phyloP scores from a whole-genome alignment of 2,888 invertebrate species.

The Aradus depressus region DNA sequence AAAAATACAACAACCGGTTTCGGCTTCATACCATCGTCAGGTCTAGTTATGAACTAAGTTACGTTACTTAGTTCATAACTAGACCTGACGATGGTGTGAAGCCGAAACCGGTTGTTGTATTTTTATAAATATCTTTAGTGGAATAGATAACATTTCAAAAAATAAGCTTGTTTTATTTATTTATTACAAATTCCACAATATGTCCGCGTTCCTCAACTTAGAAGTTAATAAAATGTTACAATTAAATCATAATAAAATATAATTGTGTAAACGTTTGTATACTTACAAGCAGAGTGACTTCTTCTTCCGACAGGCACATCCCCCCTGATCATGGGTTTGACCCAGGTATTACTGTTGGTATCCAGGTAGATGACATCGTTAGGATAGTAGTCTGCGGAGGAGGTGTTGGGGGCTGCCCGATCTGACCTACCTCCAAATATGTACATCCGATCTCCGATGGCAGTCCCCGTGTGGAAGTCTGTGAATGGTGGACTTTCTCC shows the following conservation, averaged over 20 bases:
- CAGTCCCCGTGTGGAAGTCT: constrained; percentile 81
- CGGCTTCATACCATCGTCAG: no score
- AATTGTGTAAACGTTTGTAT: not conserved
- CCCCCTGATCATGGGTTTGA: constrained; percentile 47
- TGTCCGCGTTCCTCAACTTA: no score
- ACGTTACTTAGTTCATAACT: no score
- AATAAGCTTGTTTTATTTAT: no score
- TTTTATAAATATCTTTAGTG: no score
- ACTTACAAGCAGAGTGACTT: constrained; percentile 84
- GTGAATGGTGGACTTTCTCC: constrained; percentile 48
- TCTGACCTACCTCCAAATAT: constrained; percentile 84
- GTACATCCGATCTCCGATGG: constrained; percentile 67
- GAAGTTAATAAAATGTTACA: no score
- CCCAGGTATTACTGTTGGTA: constrained; percentile 58
- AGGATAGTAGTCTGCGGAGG: constrained; percentile 63
- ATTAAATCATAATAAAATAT: not conserved
- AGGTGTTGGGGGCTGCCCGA: constrained; percentile 49
- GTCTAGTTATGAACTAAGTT: no score
- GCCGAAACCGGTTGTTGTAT: no score
- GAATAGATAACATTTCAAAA: no score
- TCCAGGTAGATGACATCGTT: constrained; percentile 66
- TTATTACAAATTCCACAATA: no score
- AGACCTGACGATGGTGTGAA: no score
- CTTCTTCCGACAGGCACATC: constrained; percentile 64
- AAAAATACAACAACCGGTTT: no score